Base-by-base conservation (phyloP, 2,888 invertebrate species). In the Amblyteles armatorius region DNA sequence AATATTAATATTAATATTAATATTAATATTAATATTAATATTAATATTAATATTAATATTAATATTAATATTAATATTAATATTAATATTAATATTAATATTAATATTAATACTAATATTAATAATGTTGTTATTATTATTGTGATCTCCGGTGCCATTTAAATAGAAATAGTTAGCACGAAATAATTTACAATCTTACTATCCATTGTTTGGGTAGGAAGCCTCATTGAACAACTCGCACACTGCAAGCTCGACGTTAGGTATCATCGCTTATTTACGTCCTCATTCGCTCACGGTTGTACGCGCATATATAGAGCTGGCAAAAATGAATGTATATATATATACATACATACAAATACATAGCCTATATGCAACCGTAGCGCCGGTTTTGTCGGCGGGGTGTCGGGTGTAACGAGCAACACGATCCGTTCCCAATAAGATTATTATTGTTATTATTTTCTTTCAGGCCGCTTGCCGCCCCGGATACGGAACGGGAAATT, bases 361-460 rank as follows among this genome's bases (percentile, higher is more conserved):
- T 22, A 11, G 3, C 26, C 5, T 22, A 11, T 26, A 57, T 26
- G 19, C 19, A 7, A 3, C 22, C 13, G 60, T 26, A 29, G 36
- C 11, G 55, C 40, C 48, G 57, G 50, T 63, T 69, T 40, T 65
- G 40, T 57, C 50, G 7, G 65, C 33, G 55, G 71, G 71, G n/a
- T 13, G 19, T 60, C 33, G 6, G 74, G 63, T 71, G 44, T 7
- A 77, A 65, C 72, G 55, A 22, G 71, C 55, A 77, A 57, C 65
- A 65, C 77, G 71, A 72, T 11, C 74, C 72, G 77, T 81, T 76
- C 60, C 63, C 72, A 48, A 57, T 63, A 36, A 36, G 36, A 36
- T 36, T 36, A 52, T 71, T 72, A 29, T 69, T 55, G 11, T 71
- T 72, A 29, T 69, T 55, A 6, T 48, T 19, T 55, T 33, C 69